phyloP scores from a whole-genome alignment of 2,888 invertebrate species.

The Polydrusus cervinus region DNA sequence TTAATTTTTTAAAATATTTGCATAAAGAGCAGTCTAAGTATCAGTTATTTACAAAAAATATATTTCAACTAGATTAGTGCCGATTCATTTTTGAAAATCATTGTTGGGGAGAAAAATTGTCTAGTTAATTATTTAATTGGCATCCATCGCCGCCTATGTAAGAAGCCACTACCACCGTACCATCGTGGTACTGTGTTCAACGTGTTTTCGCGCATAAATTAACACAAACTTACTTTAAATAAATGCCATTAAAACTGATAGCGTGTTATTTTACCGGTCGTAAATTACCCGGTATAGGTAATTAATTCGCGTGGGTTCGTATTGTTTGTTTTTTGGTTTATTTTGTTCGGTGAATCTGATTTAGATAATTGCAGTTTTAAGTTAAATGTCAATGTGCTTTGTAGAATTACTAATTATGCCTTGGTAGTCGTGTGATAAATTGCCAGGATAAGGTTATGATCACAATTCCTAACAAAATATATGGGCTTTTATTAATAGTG shows the following conservation, averaged over 20 bases:
- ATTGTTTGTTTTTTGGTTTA: conserved; percentile 51
- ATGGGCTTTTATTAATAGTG: too few relatives aligned
- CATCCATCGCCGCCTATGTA: too few relatives aligned
- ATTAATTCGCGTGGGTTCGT: conserved; percentile 52
- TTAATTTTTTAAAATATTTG: too few relatives aligned
- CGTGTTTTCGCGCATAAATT: conserved; percentile 52
- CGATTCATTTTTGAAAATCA: too few relatives aligned
- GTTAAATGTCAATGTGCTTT: conserved; percentile 23
- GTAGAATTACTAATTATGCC: conserved; percentile 10
- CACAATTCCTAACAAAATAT: too few relatives aligned
- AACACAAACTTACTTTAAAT: conserved; percentile 53
- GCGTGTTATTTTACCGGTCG: conserved; percentile 52
- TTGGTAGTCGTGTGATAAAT: background rate
- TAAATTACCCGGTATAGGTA: conserved; percentile 52
- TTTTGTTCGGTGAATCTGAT: conserved; percentile 32
- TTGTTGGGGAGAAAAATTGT: too few relatives aligned
- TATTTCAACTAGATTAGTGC: too few relatives aligned
- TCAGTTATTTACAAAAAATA: too few relatives aligned
- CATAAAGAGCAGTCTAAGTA: too few relatives aligned
- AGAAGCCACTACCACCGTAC: conserved; percentile 30
- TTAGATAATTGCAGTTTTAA: conserved; percentile 23
- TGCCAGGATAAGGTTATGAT: background rate
- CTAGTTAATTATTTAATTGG: too few relatives aligned
- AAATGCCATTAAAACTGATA: conserved; percentile 53
- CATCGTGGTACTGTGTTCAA: conserved; percentile 38